phyloP scores from a whole-genome alignment of 2,797 vertebrate genomes.

The Potorous gilbertii region DNA sequence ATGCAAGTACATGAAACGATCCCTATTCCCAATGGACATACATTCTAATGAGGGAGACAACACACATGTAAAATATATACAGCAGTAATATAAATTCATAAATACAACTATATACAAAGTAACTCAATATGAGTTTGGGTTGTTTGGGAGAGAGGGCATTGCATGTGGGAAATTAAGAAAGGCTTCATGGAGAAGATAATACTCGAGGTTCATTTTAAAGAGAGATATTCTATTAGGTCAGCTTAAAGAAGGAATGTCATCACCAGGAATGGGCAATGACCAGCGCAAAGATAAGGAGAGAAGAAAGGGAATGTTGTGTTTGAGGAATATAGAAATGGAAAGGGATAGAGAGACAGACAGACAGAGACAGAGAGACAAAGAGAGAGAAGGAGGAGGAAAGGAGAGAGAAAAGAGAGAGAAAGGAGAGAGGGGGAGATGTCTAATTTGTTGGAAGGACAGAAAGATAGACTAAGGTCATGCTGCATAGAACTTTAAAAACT shows the following conservation, averaged over 20 bases:
- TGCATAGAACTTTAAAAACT: neutral
- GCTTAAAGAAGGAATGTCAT: neutral
- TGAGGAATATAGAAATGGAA: no score
- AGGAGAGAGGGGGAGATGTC: no score
- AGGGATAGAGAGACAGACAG: no score
- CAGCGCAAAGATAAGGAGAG: neutral
- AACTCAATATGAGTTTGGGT: neutral
- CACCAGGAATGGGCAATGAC: neutral
- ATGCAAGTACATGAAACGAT: neutral
- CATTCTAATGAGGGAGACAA: neutral
- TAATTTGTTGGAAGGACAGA: no score
- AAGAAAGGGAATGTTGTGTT: neutral
- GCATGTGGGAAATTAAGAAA: neutral
- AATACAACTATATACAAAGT: neutral
- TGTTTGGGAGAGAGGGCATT: neutral
- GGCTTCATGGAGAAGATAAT: neutral
- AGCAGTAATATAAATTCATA: no score
- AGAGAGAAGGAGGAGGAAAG: no score
- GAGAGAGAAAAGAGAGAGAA: no score
- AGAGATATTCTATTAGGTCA: neutral
- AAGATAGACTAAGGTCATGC: neutral
- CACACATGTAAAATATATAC: neutral
- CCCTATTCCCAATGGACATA: neutral
- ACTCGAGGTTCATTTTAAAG: neutral
- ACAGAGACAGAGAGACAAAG: no score